phyloP scores from a whole-genome alignment of 2,888 invertebrate species.

The Nomada fucata region DNA sequence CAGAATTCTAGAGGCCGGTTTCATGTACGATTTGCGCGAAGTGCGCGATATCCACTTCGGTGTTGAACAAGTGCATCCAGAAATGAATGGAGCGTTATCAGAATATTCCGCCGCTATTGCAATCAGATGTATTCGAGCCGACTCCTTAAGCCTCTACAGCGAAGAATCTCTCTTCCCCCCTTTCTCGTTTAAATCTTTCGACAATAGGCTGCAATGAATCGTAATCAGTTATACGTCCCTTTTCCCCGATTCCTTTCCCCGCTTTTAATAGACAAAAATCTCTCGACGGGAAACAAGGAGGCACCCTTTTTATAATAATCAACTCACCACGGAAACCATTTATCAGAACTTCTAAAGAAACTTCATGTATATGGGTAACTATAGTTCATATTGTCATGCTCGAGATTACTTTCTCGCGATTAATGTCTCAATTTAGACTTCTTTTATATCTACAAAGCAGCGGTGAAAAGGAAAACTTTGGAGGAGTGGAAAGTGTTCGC shows the following conservation, averaged over 20 bases:
- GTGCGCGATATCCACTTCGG: slow-evolving; percentile 19
- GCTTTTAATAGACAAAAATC: slow-evolving; percentile 1
- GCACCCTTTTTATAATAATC: neutral
- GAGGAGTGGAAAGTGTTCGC: too few relatives aligned
- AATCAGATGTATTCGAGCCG: slow-evolving; percentile 24
- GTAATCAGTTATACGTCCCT: slow-evolving; percentile 29
- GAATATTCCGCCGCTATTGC: slow-evolving; percentile 31
- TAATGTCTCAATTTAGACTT: neutral
- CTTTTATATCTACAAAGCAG: too few relatives aligned
- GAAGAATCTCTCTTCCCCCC: slow-evolving; percentile 12
- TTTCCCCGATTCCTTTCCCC: neutral
- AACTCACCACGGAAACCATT: neutral
- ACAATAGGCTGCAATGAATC: slow-evolving; percentile 36
- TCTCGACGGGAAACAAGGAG: neutral
- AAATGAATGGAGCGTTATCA: slow-evolving; percentile 30
- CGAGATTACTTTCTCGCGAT: neutral
- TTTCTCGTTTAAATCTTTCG: slow-evolving; percentile 2
- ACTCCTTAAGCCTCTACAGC: slow-evolving; percentile 16
- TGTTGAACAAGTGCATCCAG: slow-evolving; percentile 30
- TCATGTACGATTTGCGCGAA: slow-evolving; percentile 24
- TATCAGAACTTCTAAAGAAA: neutral
- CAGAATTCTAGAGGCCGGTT: neutral
- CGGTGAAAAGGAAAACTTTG: too few relatives aligned
- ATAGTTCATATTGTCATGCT: neutral
- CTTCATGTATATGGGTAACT: neutral